A percentile compares a stretch with the other conserved stretches of the same genome.
phyloP scores from a whole-genome alignment of 2,888 invertebrate species.

The Mimachlamys varia region DNA sequence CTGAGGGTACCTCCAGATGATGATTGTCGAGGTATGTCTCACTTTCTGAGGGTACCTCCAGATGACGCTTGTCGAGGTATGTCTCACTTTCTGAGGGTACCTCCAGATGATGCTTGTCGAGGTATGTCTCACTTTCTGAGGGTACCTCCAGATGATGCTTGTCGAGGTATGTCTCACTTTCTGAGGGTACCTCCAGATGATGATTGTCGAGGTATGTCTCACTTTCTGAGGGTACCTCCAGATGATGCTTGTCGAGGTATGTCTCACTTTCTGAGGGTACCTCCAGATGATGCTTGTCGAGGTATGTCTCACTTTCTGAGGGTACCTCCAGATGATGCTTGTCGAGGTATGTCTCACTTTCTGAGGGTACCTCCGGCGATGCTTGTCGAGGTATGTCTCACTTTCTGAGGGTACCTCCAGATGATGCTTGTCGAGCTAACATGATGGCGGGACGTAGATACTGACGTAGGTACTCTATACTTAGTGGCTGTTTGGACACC shows the following conservation, averaged over 20 bases:
- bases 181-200: conserved; percentile 50
- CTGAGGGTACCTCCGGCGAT: conserved; percentile 50
- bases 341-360: too few species aligned
- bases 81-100: too few species aligned
- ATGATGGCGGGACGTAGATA: conserved; percentile 70
- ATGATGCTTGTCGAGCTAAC: conserved; percentile 48
- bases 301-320: too few species aligned
- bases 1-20: conserved; percentile 50
- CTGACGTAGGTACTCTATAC: conserved; percentile 75
- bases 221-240: conserved; percentile 50
- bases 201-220: conserved; percentile 48
- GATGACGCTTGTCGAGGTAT: conserved; percentile 49
- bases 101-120: conserved; percentile 52
- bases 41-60: conserved; percentile 50
- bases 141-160: conserved; percentile 54
- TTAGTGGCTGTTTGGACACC: conserved; percentile 74
- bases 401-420: conserved; percentile 47
- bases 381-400: conserved; percentile 43
- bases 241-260: conserved; percentile 49
- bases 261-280: too few species aligned
- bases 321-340: conserved; percentile 54
- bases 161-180: too few species aligned
- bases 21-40: conserved; percentile 48
- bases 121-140: too few species aligned
- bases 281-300: conserved; percentile 52